Conservation (phyloP, 2,888 invertebrate genomes). For the Callyntrura sp. region DNA sequence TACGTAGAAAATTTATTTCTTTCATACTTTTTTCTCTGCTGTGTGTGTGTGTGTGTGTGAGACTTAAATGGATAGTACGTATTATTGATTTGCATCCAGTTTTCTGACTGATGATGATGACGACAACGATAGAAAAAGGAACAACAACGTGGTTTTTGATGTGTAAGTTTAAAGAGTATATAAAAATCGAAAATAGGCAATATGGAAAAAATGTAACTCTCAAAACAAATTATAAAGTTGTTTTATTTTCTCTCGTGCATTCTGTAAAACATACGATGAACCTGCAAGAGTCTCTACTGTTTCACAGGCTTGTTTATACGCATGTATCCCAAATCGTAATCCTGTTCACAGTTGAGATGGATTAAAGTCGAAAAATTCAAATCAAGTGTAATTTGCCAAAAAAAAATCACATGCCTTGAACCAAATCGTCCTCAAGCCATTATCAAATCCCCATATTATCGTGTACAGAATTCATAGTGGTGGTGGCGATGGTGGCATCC, state of each 20-base stretch:
- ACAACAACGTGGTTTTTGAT: too few relatives aligned
- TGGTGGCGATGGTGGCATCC: neutral
- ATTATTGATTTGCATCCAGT: conserved; percentile 48
- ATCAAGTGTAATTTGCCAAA: conserved; percentile 63
- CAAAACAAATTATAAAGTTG: too few relatives aligned
- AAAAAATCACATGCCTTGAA: conserved; percentile 62
- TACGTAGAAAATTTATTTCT: neutral
- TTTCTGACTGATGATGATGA: neutral
- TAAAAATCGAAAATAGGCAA: too few relatives aligned
- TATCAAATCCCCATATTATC: conserved; percentile 49
- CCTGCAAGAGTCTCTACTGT: neutral
- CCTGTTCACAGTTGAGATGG: neutral
- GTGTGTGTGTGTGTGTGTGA: neutral
- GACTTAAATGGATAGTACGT: conserved; percentile 11
- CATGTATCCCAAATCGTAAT: neutral
- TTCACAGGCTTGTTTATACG: neutral
- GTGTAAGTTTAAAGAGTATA: neutral
- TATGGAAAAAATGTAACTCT: too few relatives aligned
- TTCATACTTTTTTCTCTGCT: neutral
- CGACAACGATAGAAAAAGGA: neutral
- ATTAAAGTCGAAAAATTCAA: conserved; percentile 55
- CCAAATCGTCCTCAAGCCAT: conserved; percentile 71
- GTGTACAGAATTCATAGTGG: conserved; percentile 10
- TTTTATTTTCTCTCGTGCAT: too few relatives aligned
- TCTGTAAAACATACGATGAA: neutral